These are phyloP conservation scores for Blera fallax DNA, from an alignment of 2,888 invertebrate species.

Conservation along the genomic window DNA sequence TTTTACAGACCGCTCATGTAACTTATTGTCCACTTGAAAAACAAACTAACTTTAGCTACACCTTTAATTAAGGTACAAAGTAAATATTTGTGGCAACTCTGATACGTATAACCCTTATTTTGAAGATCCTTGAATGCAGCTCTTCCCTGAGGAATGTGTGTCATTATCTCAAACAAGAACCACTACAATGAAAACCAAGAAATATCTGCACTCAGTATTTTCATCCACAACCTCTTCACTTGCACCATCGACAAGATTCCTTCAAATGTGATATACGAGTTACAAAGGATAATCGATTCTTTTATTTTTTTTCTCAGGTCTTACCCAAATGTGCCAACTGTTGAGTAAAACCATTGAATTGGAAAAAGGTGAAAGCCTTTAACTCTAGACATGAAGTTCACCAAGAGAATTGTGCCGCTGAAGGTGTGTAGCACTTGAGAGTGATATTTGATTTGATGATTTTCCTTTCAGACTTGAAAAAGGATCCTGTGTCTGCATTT, in stretches of 20 bases:
- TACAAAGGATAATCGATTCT: conserved; percentile 17
- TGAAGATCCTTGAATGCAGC: not conserved
- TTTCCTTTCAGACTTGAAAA: conserved; percentile 16
- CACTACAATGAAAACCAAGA: conserved; percentile 2
- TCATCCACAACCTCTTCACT: not conserved
- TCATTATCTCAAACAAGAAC: not conserved
- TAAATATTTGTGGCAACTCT: conserved; percentile 8
- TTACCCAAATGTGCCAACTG: conserved; percentile 21
- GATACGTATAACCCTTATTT: not conserved
- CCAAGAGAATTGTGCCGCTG: not conserved
- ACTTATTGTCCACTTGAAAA: too few species aligned
- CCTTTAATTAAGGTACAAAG: not conserved
- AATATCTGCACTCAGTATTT: conserved; percentile 12
- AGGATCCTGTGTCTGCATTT: too few species aligned
- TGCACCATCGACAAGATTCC: not conserved
- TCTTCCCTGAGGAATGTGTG: not conserved
- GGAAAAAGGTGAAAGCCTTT: conserved; percentile 29
- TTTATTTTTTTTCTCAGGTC: conserved; percentile 4
- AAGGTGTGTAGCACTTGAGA: conserved; percentile 7
- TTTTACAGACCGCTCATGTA: too few species aligned
- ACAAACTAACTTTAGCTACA: not conserved
- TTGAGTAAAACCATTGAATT: conserved; percentile 14
- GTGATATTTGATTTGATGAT: conserved; percentile 8
- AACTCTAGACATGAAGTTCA: conserved; percentile 26
- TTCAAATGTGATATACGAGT: conserved; percentile 7